These are phyloP conservation scores for Choristoneura rosaceana DNA, from an alignment of 2,888 invertebrate species.

Conservation along the genomic window DNA sequence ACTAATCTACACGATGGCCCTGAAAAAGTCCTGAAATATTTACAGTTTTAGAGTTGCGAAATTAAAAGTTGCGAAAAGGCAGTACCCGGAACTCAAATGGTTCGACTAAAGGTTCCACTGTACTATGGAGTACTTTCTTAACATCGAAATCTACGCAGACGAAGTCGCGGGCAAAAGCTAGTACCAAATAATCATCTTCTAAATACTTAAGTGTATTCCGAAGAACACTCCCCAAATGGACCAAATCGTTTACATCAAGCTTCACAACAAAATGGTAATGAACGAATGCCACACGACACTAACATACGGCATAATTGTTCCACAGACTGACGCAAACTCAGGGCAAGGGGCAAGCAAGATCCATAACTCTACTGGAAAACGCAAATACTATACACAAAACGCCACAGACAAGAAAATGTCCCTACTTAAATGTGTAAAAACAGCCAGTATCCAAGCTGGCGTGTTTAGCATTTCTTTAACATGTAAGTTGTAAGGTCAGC, in stretches of 20 bases:
- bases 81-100: too few relatives aligned
- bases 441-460: constrained; percentile 44
- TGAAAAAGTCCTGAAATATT: too few relatives aligned
- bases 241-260: constrained; percentile 32
- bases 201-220: too few relatives aligned
- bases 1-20: too few relatives aligned
- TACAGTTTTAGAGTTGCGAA: too few relatives aligned
- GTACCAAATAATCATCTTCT: too few relatives aligned
- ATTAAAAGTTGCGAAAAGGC: too few relatives aligned
- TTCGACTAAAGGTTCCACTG: too few relatives aligned
- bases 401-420: constrained; percentile 52
- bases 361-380: constrained; percentile 69
- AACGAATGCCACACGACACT: constrained; percentile 61
- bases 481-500: constrained; percentile 56
- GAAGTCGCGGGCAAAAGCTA: too few relatives aligned
- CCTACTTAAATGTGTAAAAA: constrained; percentile 28
- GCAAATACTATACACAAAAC: constrained; percentile 55
- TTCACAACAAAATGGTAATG: constrained; percentile 56
- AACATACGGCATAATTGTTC: constrained; percentile 76
- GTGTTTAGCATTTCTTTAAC: constrained; percentile 43
- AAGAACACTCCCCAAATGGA: background rate
- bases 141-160: too few relatives aligned
- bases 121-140: too few relatives aligned
- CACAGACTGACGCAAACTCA: constrained; percentile 74
- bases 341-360: constrained; percentile 74